Evolutionary conservation across 2,888 invertebrate genomes (phyloP), one percentile per base, ranked within the genome.

Genomic region (Steinernema hermaphroditum): DNA sequence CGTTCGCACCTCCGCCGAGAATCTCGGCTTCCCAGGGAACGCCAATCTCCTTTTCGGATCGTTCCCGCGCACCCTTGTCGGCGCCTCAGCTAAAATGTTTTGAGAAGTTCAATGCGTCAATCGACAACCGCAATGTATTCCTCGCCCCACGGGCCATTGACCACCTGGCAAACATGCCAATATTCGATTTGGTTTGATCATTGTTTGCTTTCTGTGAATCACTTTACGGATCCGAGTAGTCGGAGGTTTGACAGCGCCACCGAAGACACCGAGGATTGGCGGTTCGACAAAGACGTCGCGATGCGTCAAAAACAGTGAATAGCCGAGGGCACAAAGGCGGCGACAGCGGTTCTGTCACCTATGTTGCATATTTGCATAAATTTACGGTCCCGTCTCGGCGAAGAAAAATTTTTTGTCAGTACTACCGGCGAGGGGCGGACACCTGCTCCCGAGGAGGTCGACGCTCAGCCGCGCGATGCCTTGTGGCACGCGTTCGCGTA

Each of bases 301-400:
- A 62, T 32, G 62, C 32, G 62, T 29, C 62, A 62, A 62, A 62
- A 62, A 62, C 62, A 24, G 62, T 62, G 62, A 62, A 62, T 62
- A 62, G 62, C 62, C 62, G 62, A 62, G 8, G 62, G 62, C 62
- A 62, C 62, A 62, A 62, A 62, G 62, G 62, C 62, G 62, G 12
- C 29, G 22, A 50, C 50, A 50, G 50, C 19, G 19, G 24, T 16
- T 14, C 62, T 29, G 62, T 12, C 62, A 32, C 62, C 62, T 62
- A 62, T 62, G 62, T 62, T 62, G 62, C 62, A 62, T 62, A 14
- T 62, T 62, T 62, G 62, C 62, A 62, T 62, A 62, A 27, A 62
- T 62, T 62, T 32, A 29, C 62, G 62, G 62, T 50, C 12, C 16
- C 19, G 50, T 19, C 22, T 24, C 24, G 50, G 19, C 27, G 14